Conservation (phyloP, 53 echinoderm and acorn worm genomes). For the Zoroaster sp. region DNA sequence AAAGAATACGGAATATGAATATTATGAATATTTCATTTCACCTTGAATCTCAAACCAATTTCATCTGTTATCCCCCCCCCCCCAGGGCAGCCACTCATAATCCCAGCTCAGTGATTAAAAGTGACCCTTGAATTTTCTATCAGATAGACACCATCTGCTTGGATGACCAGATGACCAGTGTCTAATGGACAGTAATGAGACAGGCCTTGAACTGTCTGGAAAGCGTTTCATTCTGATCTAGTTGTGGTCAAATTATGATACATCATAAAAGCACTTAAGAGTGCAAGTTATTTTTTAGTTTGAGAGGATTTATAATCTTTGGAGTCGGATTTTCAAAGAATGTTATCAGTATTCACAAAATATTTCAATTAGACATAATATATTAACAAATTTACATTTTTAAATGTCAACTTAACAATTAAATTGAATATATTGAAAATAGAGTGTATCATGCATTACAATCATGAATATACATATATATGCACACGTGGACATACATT, state of each 20-base stretch:
- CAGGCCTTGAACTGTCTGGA: constrained; percentile 27
- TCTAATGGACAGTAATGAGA: background rate
- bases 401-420: no score
- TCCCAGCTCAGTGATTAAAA: background rate
- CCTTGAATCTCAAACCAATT: constrained; percentile 7
- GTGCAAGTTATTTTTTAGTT: no score
- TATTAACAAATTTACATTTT: no score
- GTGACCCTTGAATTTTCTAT: background rate
- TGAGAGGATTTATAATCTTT: no score
- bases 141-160: constrained; percentile 8
- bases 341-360: no score
- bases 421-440: no score
- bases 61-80: background rate
- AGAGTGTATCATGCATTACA: no score
- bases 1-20: background rate
- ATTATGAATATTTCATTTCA: constrained; percentile 26
- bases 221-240: background rate
- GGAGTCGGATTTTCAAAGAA: no score
- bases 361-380: no score
- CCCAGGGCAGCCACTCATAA: background rate
- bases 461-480: no score
- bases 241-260: background rate
- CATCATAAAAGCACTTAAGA: background rate
- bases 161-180: constrained; percentile 29
- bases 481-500: no score